Base-by-base conservation (phyloP, 2,797 vertebrate genomes). In the Chiroxiphia lanceolata region DNA sequence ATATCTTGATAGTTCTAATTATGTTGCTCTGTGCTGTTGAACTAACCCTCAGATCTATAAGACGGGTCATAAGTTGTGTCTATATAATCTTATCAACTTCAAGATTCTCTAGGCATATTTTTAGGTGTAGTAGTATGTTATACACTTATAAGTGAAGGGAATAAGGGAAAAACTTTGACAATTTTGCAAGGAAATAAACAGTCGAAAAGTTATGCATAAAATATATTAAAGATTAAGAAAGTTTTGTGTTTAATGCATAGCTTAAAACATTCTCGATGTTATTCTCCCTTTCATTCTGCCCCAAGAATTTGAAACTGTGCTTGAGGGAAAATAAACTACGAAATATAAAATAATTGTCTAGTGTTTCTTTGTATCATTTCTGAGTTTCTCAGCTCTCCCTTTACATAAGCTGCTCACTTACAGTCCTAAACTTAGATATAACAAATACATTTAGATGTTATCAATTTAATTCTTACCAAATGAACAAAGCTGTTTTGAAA, bases 231-330 rank as follows among this genome's bases (percentile, higher is more conserved):
- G 9, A 31, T n/a, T 63, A 2, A 71, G 38, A 29, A 51, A 2
- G 0, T 2, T 20, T 56, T n/a, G 3, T 11, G 3, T 1, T 8
- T 79, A 48, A 63, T 76, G 3, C 3, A 4, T 20, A 13, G 6
- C 1, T 78, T 71, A 78, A 89, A 88, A 42, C 2, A 65, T 76
- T 69, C n/a, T 31, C 4, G 53, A 38, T 42, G 10, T 38, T 90
- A 31, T 64, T 72, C 4, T 44, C 7, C 38, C 27, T 51, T 33
- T 61, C 13, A 44, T 78, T 84, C 42, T 75, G 8, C 34, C 34
- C 33, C 29, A 59, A 48, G 13, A n/a, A 34, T 40, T 65, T 75
- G 44, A 83, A 90, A 36, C 5, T 21, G 2, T 59, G 27, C n/a
- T 59, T 53, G 45, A 84, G 21, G 60, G 17, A 63, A 86, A 74